Percentiles rank a stretch among this genome's conserved stretches.
Evolutionary conservation across 2,888 invertebrate species (phyloP).

Genomic region (Microctonus brassicae): DNA sequence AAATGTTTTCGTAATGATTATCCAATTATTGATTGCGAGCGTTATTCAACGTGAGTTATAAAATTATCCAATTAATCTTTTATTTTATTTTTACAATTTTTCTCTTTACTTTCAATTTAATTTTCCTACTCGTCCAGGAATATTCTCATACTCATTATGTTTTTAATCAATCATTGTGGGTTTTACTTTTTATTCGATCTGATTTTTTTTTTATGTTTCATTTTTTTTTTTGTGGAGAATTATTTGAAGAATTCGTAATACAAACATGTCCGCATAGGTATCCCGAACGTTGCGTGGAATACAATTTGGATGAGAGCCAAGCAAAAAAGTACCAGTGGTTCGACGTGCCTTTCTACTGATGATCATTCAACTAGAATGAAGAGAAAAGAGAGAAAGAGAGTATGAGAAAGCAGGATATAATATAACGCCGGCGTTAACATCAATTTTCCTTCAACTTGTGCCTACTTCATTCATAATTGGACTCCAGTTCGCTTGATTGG

Average conservation of each 20-base stretch:
- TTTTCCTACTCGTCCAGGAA: neutral
- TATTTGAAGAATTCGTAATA: conserved; percentile 12
- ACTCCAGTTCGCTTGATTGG: conserved; percentile 28
- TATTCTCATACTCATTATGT: too few species aligned
- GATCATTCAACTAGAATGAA: conserved; percentile 36
- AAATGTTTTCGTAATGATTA: conserved; percentile 75
- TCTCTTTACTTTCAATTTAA: neutral
- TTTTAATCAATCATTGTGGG: too few species aligned
- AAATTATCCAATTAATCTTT: neutral
- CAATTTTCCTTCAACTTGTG: conserved; percentile 18
- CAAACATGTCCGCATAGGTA: conserved; percentile 45
- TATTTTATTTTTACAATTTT: neutral
- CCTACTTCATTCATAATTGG: conserved; percentile 16
- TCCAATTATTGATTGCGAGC: conserved; percentile 7
- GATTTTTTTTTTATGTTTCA: neutral
- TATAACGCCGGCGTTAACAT: conserved; percentile 23
- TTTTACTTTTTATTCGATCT: neutral
- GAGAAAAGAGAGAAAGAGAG: conserved; percentile 13
- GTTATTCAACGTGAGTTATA: conserved; percentile 10
- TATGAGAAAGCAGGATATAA: too few species aligned
- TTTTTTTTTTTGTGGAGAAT: conserved; percentile 21
- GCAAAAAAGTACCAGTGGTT: conserved; percentile 63
- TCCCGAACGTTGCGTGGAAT: conserved; percentile 61
- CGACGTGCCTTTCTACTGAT: conserved; percentile 60
- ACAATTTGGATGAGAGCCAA: conserved; percentile 60